Evolutionary conservation across 2,888 invertebrate species (phyloP).

Genomic region (Drosophila subquinaria): DNA sequence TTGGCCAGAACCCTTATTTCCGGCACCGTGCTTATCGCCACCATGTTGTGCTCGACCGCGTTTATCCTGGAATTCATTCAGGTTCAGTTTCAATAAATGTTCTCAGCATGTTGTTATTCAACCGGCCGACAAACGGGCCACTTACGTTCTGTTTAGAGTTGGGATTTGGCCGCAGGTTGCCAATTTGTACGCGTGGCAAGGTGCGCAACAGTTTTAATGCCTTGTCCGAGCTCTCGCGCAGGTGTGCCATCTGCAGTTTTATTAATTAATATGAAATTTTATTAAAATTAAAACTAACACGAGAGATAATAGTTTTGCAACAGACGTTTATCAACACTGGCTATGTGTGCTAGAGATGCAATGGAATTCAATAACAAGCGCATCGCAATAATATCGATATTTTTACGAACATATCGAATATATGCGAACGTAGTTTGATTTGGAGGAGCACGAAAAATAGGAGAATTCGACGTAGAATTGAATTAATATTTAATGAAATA

Average conservation of each 20-base stretch:
- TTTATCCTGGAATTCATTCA: conserved; percentile 85
- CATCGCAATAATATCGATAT: too few relatives aligned
- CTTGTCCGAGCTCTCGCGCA: conserved; percentile 88
- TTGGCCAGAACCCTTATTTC: conserved; percentile 94
- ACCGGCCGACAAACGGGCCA: conserved; percentile 38
- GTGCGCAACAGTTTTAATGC: conserved; percentile 91
- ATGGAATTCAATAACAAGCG: too few relatives aligned
- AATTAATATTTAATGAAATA: background rate
- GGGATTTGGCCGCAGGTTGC: conserved; percentile 92
- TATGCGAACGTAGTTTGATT: background rate
- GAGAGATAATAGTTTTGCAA: conserved; percentile 22
- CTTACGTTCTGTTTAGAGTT: conserved; percentile 88
- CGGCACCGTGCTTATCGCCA: conserved; percentile 93
- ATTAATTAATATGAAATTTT: conserved; percentile 28
- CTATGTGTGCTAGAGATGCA: too few relatives aligned
- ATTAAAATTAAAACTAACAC: conserved; percentile 47
- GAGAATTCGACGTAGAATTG: too few relatives aligned
- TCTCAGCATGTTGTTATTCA: conserved; percentile 50
- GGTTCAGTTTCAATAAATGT: conserved; percentile 5
- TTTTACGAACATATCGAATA: background rate
- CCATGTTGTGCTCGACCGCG: conserved; percentile 93
- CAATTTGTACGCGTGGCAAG: conserved; percentile 91
- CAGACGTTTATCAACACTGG: conserved; percentile 46
- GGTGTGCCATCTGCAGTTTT: conserved; percentile 73
- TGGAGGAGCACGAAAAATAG: background rate